Base-by-base conservation (phyloP, 2,888 invertebrate genomes). In the Octonoba sinensis region DNA sequence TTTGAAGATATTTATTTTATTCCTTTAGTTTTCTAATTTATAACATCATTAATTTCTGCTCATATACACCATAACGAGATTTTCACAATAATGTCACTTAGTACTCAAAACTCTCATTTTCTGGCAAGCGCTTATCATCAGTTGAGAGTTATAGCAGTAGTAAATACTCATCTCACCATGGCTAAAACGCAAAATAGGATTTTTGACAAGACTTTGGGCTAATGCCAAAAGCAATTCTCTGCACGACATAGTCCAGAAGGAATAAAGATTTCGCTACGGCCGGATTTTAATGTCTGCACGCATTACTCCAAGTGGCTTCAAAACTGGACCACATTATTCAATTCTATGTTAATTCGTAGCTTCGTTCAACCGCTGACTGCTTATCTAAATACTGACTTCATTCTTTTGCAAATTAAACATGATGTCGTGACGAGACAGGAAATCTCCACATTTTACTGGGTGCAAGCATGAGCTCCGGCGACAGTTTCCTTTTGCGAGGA, bases 311-410 rank as follows among this genome's bases (percentile, higher is more conserved):
- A 36, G 44, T 57, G 46, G 27, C 65, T 57, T 47, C 57, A 74
- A 66, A 36, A 66, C 57, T 46, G 65, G 22, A 20, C 65, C 64
- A 59, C 66, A 74, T 74, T 66, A 74, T 74, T 56, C 74, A 66
- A 57, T 74, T 74, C 74, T 47, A 49, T 74, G 65, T 57, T 74
- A 74, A 74, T 74, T 57, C 66, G 74, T 66, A 27, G 57, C 57
- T 74, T 74, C 74, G 57, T 57, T 74, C 66, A 74, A 57, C 57
- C 56, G n/a, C 59, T 46, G 46, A 51, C 57, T 44, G 24, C 66
- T 44, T 20, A 46, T 24, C 27, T 74, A 66, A 66, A 44, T 65
- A 47, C 24, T 8, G 44, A 44, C 69, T 74, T 66, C 36, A 24
- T 36, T 66, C 22, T n/a, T 18, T 47, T 66, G 57, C 57, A 66